Evolutionary conservation across 2,888 invertebrate species (phyloP).

Genomic region (Cantharis lateralis): DNA sequence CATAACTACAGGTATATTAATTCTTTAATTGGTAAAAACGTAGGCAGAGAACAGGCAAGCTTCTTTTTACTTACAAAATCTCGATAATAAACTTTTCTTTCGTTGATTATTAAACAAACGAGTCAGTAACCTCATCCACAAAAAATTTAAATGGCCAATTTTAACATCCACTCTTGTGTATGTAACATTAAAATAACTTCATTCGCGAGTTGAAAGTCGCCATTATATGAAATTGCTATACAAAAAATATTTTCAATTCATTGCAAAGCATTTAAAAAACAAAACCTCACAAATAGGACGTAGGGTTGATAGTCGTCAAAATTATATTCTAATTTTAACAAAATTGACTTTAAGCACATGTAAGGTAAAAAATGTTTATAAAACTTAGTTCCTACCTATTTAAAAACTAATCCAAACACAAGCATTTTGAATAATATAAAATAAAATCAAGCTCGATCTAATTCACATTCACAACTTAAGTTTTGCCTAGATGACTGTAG

Average conservation of each 20-base stretch:
- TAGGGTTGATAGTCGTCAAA: not conserved
- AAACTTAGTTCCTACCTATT: not conserved
- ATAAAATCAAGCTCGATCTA: not conserved
- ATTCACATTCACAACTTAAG: conserved; percentile 2
- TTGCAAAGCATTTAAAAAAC: not conserved
- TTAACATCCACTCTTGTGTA: not conserved
- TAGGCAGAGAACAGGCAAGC: not conserved
- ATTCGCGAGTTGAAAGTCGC: not conserved
- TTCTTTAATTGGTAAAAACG: not conserved
- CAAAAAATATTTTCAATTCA: not conserved
- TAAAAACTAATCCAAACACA: not conserved
- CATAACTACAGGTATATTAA: not conserved
- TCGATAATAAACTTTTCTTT: not conserved
- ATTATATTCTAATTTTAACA: not conserved
- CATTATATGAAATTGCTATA: not conserved
- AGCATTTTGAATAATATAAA: not conserved
- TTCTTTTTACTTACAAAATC: not conserved
- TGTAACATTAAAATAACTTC: not conserved
- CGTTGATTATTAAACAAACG: not conserved
- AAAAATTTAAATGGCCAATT: not conserved
- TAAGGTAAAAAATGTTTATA: not conserved
- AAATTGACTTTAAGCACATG: not conserved
- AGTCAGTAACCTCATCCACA: not conserved
- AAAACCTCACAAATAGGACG: not conserved
- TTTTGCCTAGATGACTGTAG: conserved; percentile 1